These are phyloP conservation scores for Potamilus streckersoni DNA, from an alignment of 1,140 invertebrate genomes.

Conservation along the genomic window DNA sequence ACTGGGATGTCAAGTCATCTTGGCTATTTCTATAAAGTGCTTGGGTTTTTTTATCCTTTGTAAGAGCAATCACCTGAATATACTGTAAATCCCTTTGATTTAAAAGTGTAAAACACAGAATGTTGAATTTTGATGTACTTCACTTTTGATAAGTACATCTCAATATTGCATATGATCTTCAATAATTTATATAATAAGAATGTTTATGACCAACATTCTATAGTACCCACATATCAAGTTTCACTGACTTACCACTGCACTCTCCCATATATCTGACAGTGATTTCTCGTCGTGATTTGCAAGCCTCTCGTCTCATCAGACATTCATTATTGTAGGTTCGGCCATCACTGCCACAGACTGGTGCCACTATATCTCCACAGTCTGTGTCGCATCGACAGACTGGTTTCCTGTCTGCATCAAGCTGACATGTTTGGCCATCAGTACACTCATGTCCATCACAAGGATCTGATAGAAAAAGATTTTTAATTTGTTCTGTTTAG, in stretches of 20 bases:
- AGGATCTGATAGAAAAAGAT: conserved; percentile 76
- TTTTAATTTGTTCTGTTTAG: background rate
- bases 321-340: conserved; percentile 91
- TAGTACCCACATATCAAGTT: too few relatives aligned
- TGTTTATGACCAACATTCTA: too few relatives aligned
- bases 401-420: conserved; percentile 82
- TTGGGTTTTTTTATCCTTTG: too few relatives aligned
- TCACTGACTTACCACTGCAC: conserved; percentile 31
- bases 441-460: conserved; percentile 81
- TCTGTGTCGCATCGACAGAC: conserved; percentile 83
- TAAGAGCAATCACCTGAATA: too few relatives aligned
- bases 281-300: conserved; percentile 51
- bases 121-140: too few relatives aligned
- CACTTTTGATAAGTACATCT: too few relatives aligned
- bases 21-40: too few relatives aligned
- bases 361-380: conserved; percentile 82
- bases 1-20: too few relatives aligned
- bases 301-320: conserved; percentile 70
- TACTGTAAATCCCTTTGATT: too few relatives aligned
- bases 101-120: too few relatives aligned
- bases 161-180: too few relatives aligned
- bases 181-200: too few relatives aligned
- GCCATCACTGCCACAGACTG: conserved; percentile 85
- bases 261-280: conserved; percentile 45
- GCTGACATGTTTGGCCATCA: conserved; percentile 84